These are phyloP conservation scores for Danio albolineatus DNA, from an alignment of 2,797 vertebrate genomes.

Conservation along the genomic window DNA sequence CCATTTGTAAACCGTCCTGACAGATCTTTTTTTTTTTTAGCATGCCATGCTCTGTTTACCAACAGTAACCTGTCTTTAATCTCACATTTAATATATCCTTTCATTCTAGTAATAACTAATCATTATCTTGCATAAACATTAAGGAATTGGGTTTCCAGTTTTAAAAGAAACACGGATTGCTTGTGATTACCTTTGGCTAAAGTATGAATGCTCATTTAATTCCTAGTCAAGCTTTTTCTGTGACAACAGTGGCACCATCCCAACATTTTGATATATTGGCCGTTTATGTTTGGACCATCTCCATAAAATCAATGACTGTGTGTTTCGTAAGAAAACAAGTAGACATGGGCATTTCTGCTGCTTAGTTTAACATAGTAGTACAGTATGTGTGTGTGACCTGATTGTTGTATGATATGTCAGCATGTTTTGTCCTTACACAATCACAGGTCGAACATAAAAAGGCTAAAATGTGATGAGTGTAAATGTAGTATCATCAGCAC, in stretches of 20 bases:
- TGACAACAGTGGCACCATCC: slow-evolving; percentile 19
- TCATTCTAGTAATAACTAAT: neutral
- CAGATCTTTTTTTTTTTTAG: neutral
- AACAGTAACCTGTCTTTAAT: slow-evolving; percentile 10
- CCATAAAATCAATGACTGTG: neutral
- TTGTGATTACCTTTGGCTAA: slow-evolving; percentile 6
- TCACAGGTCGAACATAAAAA: neutral
- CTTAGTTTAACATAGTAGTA: neutral
- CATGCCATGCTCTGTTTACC: neutral
- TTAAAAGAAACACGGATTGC: neutral
- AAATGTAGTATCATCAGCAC: neutral
- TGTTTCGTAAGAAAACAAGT: neutral
- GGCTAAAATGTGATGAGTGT: neutral
- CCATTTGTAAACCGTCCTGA: slow-evolving; percentile 52
- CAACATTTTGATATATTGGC: slow-evolving; percentile 21
- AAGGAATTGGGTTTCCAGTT: neutral
- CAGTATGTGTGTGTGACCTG: slow-evolving; percentile 23
- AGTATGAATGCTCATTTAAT: slow-evolving; percentile 6
- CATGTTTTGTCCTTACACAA: slow-evolving; percentile 41
- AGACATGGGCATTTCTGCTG: neutral
- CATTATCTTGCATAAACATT: slow-evolving; percentile 15
- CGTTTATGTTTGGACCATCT: slow-evolving; percentile 13
- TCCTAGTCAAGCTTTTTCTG: slow-evolving; percentile 2
- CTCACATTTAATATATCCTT: neutral
- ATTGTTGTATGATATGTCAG: slow-evolving; percentile 33